Conservation (phyloP, 2,797 vertebrate species). For the Naso thynnoides region DNA sequence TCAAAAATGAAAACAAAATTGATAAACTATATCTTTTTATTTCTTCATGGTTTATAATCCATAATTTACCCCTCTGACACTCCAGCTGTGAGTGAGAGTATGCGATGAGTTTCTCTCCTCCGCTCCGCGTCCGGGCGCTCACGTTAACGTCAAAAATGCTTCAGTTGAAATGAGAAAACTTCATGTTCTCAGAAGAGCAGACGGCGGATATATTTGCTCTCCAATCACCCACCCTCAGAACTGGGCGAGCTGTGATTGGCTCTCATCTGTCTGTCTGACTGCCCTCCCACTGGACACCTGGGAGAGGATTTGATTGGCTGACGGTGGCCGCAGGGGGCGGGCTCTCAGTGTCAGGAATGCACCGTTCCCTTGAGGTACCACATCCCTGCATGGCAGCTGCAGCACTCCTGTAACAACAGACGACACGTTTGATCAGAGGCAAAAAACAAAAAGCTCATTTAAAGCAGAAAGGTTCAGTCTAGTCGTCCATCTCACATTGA, state of each 20-base stretch:
- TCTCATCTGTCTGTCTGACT: conserved; percentile 52
- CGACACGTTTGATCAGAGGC: not conserved
- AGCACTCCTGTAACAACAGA: conserved; percentile 91
- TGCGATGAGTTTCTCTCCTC: conserved; percentile 42
- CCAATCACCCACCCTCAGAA: conserved; percentile 36
- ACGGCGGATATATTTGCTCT: conserved; percentile 45
- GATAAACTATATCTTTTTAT: conserved; percentile 28
- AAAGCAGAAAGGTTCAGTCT: not conserved
- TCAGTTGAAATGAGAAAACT: conserved; percentile 58
- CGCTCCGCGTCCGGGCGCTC: conserved; percentile 35
- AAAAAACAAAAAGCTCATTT: no score
- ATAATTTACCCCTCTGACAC: conserved; percentile 9
- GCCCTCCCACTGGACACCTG: conserved; percentile 68
- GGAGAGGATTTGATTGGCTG: conserved; percentile 56
- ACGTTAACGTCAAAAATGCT: conserved; percentile 37
- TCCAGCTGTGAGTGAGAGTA: conserved; percentile 48
- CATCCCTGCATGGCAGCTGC: conserved; percentile 92
- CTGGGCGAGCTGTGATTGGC: conserved; percentile 68
- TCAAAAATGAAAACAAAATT: conserved; percentile 34
- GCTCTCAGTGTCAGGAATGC: conserved; percentile 91
- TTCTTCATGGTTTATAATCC: conserved; percentile 36
- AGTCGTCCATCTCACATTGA: conserved; percentile 85
- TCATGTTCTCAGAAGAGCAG: conserved; percentile 52
- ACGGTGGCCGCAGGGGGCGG: conserved; percentile 38
- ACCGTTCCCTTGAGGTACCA: conserved; percentile 98